phyloP scores from a whole-genome alignment of 2,113 vertebrate species.

The Bos indicus region DNA sequence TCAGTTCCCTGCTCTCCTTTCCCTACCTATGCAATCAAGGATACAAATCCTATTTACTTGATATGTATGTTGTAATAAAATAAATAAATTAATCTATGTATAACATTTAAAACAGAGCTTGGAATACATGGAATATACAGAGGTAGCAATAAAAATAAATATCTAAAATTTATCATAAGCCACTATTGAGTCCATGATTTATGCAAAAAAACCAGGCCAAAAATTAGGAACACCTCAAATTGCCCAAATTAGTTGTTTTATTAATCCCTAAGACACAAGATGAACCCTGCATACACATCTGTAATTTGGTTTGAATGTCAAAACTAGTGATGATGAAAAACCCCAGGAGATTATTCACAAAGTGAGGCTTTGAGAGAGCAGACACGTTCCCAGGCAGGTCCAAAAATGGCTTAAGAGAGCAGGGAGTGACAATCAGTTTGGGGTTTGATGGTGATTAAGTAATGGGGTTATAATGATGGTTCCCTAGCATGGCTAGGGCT shows the following conservation, averaged over 20 bases:
- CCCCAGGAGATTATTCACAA: neutral
- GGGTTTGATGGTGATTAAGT: neutral
- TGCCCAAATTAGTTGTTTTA: neutral
- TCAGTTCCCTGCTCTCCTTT: neutral
- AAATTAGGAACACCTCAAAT: neutral
- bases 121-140: neutral
- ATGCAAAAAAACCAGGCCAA: neutral
- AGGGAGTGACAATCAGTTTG: neutral
- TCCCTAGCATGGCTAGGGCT: neutral
- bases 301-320: neutral
- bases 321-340: neutral
- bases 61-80: neutral
- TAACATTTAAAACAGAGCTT: neutral
- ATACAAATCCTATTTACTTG: neutral
- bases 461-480: neutral
- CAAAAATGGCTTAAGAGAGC: neutral
- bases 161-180: neutral
- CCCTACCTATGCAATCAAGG: neutral
- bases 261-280: neutral
- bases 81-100: neutral
- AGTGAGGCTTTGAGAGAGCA: neutral
- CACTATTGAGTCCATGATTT: neutral
- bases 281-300: fast-evolving
- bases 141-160: neutral
- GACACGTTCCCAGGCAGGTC: neutral